phyloP scores from a whole-genome alignment of 2,888 invertebrate genomes.

The Bembecia ichneumoniformis region DNA sequence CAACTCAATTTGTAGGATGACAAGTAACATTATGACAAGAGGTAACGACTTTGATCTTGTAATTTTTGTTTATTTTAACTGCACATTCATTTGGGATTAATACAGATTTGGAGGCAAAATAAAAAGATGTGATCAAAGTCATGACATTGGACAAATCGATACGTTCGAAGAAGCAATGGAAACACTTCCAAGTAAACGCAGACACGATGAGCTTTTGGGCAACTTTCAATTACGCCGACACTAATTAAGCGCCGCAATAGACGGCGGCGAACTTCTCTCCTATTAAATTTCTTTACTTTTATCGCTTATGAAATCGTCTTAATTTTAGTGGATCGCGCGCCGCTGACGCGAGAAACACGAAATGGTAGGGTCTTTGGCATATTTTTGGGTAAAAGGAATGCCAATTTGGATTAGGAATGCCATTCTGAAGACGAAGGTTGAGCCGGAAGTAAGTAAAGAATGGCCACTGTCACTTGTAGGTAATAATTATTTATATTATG shows the following conservation, averaged over 20 bases:
- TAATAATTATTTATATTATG: no score
- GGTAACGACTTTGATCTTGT: no score
- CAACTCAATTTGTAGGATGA: no score
- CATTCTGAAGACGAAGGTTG: no score
- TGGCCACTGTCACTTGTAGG: no score
- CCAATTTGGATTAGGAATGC: background rate
- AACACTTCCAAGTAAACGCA: slow-evolving; percentile 19
- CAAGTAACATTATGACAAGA: no score
- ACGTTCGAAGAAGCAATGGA: slow-evolving; percentile 2
- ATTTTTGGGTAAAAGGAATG: background rate
- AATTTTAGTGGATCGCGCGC: slow-evolving; percentile 34
- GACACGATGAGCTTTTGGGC: slow-evolving; percentile 31
- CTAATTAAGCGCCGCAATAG: slow-evolving; percentile 54
- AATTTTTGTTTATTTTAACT: no score
- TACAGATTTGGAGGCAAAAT: no score
- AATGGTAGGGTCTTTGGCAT: no score
- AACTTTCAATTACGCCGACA: slow-evolving; percentile 57
- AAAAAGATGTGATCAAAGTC: no score
- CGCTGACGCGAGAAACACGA: background rate
- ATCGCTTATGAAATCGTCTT: slow-evolving; percentile 41
- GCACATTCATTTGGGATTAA: no score
- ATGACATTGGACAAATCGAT: background rate
- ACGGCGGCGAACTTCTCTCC: slow-evolving; percentile 43
- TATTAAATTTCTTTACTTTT: slow-evolving; percentile 56
- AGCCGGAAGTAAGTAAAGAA: no score